Percentiles rank a stretch among this genome's conserved stretches.
phyloP scores from a whole-genome alignment of 2,888 invertebrate genomes.

The Oxyteleia sp. region DNA sequence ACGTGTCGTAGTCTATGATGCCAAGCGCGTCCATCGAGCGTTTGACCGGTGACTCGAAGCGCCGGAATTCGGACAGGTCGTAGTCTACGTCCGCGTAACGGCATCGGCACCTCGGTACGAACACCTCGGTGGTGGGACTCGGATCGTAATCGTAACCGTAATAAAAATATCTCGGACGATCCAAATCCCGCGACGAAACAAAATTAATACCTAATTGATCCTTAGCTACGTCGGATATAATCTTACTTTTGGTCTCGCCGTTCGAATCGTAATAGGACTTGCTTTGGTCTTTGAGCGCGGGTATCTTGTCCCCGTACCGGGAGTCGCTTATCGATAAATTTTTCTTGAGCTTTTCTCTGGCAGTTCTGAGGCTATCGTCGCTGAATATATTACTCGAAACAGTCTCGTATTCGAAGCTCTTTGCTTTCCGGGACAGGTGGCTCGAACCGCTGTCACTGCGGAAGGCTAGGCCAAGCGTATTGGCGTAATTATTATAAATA shows the following conservation, averaged over 20 bases:
- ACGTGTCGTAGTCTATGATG: constrained; percentile 74
- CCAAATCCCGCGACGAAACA: constrained; percentile 58
- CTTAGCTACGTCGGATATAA: constrained; percentile 73
- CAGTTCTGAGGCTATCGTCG: constrained; percentile 86
- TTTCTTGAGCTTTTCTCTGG: constrained; percentile 85
- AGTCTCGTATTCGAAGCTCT: constrained; percentile 86
- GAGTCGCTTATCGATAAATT: constrained; percentile 84
- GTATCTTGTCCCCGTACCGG: constrained; percentile 85
- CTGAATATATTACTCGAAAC: constrained; percentile 86
- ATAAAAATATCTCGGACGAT: constrained; percentile 86
- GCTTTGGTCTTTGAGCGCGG: constrained; percentile 84
- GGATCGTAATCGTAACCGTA: constrained; percentile 89
- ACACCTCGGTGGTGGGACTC: constrained; percentile 89
- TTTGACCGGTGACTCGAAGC: constrained; percentile 69
- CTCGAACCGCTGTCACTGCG: constrained; percentile 51
- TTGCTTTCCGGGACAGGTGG: constrained; percentile 79
- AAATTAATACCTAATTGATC: constrained; percentile 56
- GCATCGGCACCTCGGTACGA: constrained; percentile 87
- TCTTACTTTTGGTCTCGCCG: constrained; percentile 77
- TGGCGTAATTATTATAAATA: constrained; percentile 75
- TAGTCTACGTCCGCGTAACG: constrained; percentile 75
- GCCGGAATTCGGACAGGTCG: constrained; percentile 48
- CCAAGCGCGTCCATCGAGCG: constrained; percentile 69
- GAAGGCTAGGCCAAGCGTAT: constrained; percentile 47
- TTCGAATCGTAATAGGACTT: constrained; percentile 86